phyloP scores from a whole-genome alignment of 2,113 vertebrate species.

The Thamnophis sirtalis region DNA sequence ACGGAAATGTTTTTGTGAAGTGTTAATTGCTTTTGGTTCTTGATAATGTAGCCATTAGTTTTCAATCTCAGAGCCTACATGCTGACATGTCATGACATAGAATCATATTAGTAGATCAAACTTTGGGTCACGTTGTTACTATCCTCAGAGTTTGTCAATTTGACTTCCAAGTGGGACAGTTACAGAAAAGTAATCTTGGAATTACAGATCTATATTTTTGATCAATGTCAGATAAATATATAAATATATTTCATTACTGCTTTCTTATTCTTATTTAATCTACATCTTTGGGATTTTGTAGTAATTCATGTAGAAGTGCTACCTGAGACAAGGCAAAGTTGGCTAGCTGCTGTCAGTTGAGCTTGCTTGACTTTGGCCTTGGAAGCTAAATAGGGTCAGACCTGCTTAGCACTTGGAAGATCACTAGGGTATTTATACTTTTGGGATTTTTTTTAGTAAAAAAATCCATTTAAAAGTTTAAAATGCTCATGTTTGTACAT shows the following conservation, averaged over 20 bases:
- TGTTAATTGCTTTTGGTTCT: constrained; percentile 16
- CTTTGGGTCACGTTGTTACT: not conserved
- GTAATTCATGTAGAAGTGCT: not conserved
- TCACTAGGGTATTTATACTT: not conserved
- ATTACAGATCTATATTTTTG: not conserved
- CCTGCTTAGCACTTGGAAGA: not conserved
- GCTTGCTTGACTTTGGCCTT: not conserved
- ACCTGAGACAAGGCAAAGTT: not conserved
- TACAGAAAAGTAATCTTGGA: not conserved
- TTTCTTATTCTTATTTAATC: not conserved
- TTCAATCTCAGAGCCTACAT: not conserved
- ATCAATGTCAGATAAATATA: not conserved
- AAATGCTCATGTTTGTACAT: not conserved
- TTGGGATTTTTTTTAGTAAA: not conserved
- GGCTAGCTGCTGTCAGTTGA: not conserved
- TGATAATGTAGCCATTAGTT: not conserved
- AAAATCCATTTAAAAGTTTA: not conserved
- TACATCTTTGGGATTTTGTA: not conserved
- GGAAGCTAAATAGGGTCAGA: not conserved
- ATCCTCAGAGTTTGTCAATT: not conserved
- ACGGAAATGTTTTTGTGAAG: not conserved
- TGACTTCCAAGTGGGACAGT: not conserved
- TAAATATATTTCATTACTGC: not conserved
- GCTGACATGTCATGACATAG: not conserved
- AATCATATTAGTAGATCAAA: not conserved